Evolutionary conservation across 2,888 invertebrate species (phyloP).

Genomic region (Drosophila picticornis): DNA sequence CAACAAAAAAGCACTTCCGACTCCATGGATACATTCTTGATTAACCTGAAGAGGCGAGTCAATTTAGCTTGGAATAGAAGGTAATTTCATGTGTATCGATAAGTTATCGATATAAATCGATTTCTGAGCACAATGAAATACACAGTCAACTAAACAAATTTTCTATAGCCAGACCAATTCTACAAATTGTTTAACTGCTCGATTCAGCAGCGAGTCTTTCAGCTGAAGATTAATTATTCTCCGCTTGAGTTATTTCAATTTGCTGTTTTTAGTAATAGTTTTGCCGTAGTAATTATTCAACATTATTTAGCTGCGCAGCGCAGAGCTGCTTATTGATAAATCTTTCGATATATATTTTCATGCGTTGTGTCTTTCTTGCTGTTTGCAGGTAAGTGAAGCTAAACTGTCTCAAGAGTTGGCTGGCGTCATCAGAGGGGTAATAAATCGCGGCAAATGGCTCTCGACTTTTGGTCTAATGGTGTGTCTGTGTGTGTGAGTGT

Average conservation of each 20-base stretch:
- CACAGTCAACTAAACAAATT: neutral
- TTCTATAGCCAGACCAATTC: neutral
- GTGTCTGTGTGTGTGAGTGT: too few relatives aligned
- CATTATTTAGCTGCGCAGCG: neutral
- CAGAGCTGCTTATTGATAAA: constrained; percentile 17
- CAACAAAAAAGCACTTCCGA: neutral
- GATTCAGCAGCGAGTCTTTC: neutral
- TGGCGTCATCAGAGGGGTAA: constrained; percentile 28
- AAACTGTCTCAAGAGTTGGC: constrained; percentile 44
- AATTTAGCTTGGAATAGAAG: neutral
- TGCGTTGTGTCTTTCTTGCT: constrained; percentile 32
- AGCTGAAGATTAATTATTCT: neutral
- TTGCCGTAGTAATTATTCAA: neutral
- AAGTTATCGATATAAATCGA: neutral
- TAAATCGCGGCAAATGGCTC: constrained; percentile 73
- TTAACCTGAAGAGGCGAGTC: neutral
- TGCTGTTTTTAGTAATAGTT: neutral
- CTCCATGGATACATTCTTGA: neutral
- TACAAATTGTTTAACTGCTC: neutral
- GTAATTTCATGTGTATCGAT: neutral
- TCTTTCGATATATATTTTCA: constrained; percentile 22
- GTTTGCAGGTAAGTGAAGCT: constrained; percentile 77
- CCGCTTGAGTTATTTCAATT: neutral
- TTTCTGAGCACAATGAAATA: neutral
- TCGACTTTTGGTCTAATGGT: constrained; percentile 44